These are phyloP conservation scores for Resseliella maxima DNA, from an alignment of 2,888 invertebrate species.

Conservation along the genomic window DNA sequence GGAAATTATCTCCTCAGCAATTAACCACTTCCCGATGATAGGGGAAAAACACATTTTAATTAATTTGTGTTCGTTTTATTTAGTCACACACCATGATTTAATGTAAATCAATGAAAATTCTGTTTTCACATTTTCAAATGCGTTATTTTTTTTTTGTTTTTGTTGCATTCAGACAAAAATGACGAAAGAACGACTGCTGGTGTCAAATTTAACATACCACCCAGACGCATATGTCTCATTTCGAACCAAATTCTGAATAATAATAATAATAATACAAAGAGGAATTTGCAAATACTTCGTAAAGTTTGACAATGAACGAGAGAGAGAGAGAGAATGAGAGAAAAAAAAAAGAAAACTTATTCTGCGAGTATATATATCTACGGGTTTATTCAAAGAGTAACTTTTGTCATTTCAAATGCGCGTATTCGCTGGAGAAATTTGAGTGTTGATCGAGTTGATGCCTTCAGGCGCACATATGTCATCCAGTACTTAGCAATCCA, in stretches of 20 bases:
- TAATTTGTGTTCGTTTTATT: background rate
- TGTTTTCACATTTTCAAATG: background rate
- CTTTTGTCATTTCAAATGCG: background rate
- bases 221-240: slow-evolving; percentile 4
- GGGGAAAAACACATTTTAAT: background rate
- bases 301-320: background rate
- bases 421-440: slow-evolving; percentile 53
- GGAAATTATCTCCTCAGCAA: background rate
- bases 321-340: too few species aligned
- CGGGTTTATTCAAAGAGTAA: slow-evolving; percentile 40
- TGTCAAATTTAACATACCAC: slow-evolving; percentile 29
- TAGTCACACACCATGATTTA: background rate
- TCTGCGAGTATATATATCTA: background rate
- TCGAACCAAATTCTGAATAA: background rate
- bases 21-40: background rate
- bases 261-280: background rate
- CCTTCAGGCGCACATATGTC: slow-evolving; percentile 53
- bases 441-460: slow-evolving; percentile 44
- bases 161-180: background rate
- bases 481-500: slow-evolving; percentile 1
- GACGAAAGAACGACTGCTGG: background rate
- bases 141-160: background rate
- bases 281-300: background rate
- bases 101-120: background rate
- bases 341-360: slow-evolving; percentile 5